Evolutionary conservation across 2,888 invertebrate species (phyloP), one percentile per base, ranked within the genome.

Genomic region (Campoplex capitator): DNA sequence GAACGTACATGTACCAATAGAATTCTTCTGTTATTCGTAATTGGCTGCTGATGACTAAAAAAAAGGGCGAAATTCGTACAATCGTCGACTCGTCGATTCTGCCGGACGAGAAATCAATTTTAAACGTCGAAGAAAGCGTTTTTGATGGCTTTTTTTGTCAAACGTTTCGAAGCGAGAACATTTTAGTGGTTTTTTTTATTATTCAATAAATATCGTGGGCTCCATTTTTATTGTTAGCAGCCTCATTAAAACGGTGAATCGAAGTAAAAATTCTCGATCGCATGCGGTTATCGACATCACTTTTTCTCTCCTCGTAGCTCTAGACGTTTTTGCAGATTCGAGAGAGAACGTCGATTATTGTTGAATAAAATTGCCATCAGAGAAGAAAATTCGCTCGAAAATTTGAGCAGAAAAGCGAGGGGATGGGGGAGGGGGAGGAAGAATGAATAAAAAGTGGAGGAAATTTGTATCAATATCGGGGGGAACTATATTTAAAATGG

Each of bases 161-260:
- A 42, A 35, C 18, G n/a, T 8, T 35, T 35, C 8, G 1, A 35
- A 7, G 2, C 42, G 8, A 38, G n/a, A 38, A 35, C 9, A 8
- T 16, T 8, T 11, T 8, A n/a, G 16, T 56, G 38, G 38, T 38
- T 38, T 38, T 38, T 4, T 38, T 38, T 38, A 38, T 4, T 38
- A 4, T 6, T 38, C 38, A 6, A 6, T 38, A 3, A 4, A 38
- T 38, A 38, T 3, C 38, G 6, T 0, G 13, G 13, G 42, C 9
- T 68, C 38, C 13, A 56, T 67, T 3, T 23, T 3, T 23, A 23
- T 23, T 23, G 23, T 23, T 23, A 23, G 23, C 9, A 42, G 65
- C 51, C 38, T 78, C 35, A 38, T 79, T 80, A 80, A 73, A 80
- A 73, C 51, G 8, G 80, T 73, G 38, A 51, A 73, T 62, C 13